Evolutionary conservation across 2,888 invertebrate species (phyloP), one percentile per base, ranked within the genome.

Genomic region (Boloria euphrosyne): DNA sequence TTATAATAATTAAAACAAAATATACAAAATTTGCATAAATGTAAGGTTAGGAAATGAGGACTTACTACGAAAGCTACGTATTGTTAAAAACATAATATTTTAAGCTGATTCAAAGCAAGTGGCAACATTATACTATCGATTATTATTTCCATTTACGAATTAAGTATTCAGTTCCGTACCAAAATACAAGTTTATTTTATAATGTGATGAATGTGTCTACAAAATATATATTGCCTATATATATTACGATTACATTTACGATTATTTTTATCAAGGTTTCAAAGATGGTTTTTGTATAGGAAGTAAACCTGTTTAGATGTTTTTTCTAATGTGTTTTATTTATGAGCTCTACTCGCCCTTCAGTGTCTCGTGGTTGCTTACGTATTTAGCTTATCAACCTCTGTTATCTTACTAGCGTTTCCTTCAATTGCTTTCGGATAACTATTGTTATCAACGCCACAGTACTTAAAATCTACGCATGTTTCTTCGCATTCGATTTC

Each of bases 351-450:
- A 53, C 50, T n/a, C 53, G 65, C 65, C 64, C 65, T 67, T 67
- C 54, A 65, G 46, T 51, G 67, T 59, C 59, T 67, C 55, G 53
- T 59, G 47, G 67, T 65, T 57, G 62, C 65, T 63, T 69, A 50
- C 59, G 70, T 73, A 70, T 69, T 72, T 62, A 69, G 61, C 61
- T 75, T 75, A 76, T 76, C 75, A 65, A 53, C 44, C 49, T 31
- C 65, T 58, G 68, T 72, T 82, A 81, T 80, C 79, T 78, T 70
- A 67, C 68, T 74, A 67, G 73, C 77, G 76, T 77, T 76, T 79
- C 75, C 76, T 80, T 80, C 74, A 77, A 73, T 78, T 76, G 71
- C 72, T 75, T 72, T 74, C 69, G 72, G 77, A 78, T 80, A 78
- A 76, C 72, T 74, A 70, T 70, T 65, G 67, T 78, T 73, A 71